A percentile compares a stretch with the other conserved stretches of the same genome.
phyloP scores from a whole-genome alignment of 2,888 invertebrate species.

The Mythimna loreyi region DNA sequence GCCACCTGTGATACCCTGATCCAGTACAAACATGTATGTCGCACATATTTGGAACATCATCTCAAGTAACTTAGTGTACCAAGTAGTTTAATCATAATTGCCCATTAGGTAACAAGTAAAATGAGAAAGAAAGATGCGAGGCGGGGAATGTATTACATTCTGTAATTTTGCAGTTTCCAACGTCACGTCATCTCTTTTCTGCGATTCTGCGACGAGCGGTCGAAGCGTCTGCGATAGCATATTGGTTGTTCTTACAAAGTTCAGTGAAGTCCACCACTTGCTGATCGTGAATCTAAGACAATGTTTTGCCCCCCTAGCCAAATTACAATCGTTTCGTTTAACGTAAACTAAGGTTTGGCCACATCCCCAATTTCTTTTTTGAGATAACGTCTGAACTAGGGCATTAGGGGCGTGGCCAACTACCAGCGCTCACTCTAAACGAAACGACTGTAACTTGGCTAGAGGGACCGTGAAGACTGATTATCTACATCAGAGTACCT shows the following conservation, averaged over 20 bases:
- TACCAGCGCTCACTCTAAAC: too few species aligned
- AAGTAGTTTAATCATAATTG: background rate
- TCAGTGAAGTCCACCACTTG: constrained; percentile 8
- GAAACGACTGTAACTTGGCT: too few species aligned
- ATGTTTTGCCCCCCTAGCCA: too few species aligned
- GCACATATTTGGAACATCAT: background rate
- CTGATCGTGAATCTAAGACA: constrained; percentile 16
- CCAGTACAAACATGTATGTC: background rate
- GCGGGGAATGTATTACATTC: constrained; percentile 30
- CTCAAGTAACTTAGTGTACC: background rate
- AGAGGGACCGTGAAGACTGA: constrained; percentile 7
- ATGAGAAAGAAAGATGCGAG: background rate
- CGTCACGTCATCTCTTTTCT: constrained; percentile 19
- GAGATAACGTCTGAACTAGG: too few species aligned
- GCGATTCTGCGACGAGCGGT: constrained; percentile 18
- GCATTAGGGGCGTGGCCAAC: too few species aligned
- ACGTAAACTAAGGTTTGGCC: too few species aligned
- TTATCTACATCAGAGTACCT: constrained; percentile 9
- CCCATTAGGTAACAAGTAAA: background rate
- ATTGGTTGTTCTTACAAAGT: constrained; percentile 3
- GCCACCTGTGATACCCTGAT: background rate
- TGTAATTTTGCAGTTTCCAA: constrained; percentile 50
- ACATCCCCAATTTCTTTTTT: too few species aligned
- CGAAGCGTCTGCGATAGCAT: constrained; percentile 22
- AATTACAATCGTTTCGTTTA: too few species aligned